Conservation (phyloP, 2,888 invertebrate species). For the Entomobrya multifasciata region DNA sequence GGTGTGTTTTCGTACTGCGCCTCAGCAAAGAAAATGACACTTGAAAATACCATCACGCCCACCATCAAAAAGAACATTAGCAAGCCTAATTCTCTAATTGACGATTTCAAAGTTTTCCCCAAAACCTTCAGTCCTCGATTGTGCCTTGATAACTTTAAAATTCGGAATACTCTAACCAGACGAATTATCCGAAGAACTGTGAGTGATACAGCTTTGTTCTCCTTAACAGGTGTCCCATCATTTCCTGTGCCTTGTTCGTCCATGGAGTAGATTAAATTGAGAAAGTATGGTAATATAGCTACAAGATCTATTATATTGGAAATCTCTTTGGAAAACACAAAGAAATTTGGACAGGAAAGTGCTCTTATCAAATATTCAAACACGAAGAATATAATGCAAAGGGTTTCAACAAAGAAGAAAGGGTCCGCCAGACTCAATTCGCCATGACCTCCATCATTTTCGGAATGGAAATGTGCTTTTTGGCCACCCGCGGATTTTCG, state of each 20-base stretch:
- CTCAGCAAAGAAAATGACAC: too few species aligned
- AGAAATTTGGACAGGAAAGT: constrained; percentile 51
- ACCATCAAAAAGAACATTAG: constrained; percentile 71
- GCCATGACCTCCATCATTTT: background rate
- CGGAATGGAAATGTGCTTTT: background rate
- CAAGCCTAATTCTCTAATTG: constrained; percentile 75
- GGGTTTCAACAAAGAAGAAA: constrained; percentile 73
- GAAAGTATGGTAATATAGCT: constrained; percentile 76
- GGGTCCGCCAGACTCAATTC: constrained; percentile 59
- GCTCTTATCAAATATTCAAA: constrained; percentile 70
- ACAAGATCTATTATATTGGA: constrained; percentile 77
- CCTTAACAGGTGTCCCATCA: too few species aligned
- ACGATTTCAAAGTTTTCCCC: constrained; percentile 74
- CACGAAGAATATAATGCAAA: constrained; percentile 74
- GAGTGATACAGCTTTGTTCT: constrained; percentile 27
- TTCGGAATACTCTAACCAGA: constrained; percentile 76
- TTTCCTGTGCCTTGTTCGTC: background rate
- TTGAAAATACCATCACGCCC: too few species aligned
- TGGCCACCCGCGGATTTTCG: too few species aligned
- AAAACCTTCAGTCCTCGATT: too few species aligned
- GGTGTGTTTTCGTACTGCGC: background rate
- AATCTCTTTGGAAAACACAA: constrained; percentile 57
- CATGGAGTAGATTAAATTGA: constrained; percentile 22
- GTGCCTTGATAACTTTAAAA: constrained; percentile 77
- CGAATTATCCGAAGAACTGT: constrained; percentile 74